Evolutionary conservation across 2,888 invertebrate species (phyloP).

Genomic region (Boloria selene): DNA sequence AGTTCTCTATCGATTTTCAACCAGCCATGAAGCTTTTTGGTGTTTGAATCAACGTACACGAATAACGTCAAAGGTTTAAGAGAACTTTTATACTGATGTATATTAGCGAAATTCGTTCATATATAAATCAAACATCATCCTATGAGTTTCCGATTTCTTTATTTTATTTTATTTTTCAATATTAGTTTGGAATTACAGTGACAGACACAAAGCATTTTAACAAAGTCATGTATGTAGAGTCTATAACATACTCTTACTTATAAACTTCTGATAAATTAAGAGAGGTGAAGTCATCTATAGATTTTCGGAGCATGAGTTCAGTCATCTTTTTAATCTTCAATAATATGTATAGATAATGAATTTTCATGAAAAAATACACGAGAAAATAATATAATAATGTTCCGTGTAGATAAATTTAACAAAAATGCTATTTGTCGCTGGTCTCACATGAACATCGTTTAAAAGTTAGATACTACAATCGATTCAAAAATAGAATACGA

Average conservation of each 20-base stretch:
- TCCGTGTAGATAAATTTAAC: background rate
- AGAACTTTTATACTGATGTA: conserved; percentile 19
- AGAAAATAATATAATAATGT: background rate
- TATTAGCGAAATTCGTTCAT: conserved; percentile 6
- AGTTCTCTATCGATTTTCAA: conserved; percentile 34
- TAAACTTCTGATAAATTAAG: too few relatives aligned
- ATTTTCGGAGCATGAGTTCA: too few relatives aligned
- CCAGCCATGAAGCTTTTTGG: conserved; percentile 37
- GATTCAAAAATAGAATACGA: conserved; percentile 65
- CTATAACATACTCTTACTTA: too few relatives aligned
- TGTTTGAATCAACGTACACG: conserved; percentile 28
- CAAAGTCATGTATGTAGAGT: too few relatives aligned
- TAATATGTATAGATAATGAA: too few relatives aligned
- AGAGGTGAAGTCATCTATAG: too few relatives aligned
- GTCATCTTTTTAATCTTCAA: too few relatives aligned
- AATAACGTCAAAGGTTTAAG: conserved; percentile 31
- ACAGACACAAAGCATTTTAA: too few relatives aligned
- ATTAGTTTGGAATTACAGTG: too few relatives aligned
- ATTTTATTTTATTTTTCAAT: background rate
- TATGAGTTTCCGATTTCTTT: background rate
- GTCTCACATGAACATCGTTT: conserved; percentile 41
- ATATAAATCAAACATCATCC: background rate
- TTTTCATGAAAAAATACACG: too few relatives aligned
- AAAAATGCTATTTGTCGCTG: conserved; percentile 8
- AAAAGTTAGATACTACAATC: conserved; percentile 46